A percentile compares a stretch with the other conserved stretches of the same genome.
Conservation (phyloP, 2,113 vertebrate species). For the Antechinus flavipes region DNA sequence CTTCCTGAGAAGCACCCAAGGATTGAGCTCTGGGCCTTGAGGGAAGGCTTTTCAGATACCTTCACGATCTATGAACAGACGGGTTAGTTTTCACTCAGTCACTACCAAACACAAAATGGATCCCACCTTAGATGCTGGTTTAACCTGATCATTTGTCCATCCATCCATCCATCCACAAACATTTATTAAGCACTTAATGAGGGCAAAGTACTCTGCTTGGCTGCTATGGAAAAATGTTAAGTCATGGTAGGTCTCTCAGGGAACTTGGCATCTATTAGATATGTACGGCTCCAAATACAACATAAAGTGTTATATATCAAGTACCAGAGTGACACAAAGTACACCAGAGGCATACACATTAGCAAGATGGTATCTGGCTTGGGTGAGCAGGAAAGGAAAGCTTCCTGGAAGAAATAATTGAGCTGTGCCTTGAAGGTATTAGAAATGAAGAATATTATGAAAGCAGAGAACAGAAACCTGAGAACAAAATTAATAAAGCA, state of each 20-base stretch:
- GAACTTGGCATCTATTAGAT: neutral
- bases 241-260: neutral
- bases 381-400: neutral
- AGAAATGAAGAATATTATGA: neutral
- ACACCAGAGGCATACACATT: neutral
- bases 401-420: neutral
- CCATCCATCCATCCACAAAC: neutral
- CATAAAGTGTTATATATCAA: neutral
- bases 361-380: neutral
- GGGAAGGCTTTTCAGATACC: neutral
- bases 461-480: conserved; percentile 34
- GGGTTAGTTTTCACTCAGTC: neutral
- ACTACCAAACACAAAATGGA: neutral
- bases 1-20: neutral
- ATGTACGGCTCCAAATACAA: neutral
- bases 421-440: neutral
- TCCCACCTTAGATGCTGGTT: neutral
- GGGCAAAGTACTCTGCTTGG: neutral
- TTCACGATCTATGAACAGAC: neutral
- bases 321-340: neutral
- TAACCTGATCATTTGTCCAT: neutral
- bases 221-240: neutral
- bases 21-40: too few species aligned
- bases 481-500: neutral
- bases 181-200: neutral